Base-by-base conservation (phyloP, 2,888 invertebrate genomes). In the Erebia epiphron region DNA sequence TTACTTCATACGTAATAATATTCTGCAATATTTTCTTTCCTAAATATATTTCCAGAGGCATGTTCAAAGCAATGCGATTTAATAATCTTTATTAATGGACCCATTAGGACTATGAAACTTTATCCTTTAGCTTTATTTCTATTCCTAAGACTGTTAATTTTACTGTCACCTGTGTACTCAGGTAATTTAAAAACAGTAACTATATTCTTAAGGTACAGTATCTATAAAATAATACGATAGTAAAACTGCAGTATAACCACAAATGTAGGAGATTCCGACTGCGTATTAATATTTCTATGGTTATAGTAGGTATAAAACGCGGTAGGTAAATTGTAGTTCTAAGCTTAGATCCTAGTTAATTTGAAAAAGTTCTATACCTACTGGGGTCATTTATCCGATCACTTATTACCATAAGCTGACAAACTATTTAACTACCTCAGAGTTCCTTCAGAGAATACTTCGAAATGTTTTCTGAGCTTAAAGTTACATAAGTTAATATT, bases 251-350 rank as follows among this genome's bases (percentile, higher is more conserved):
- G 49, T 21, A 62, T 49, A 14, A 26, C 21, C 62, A 14, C 13
- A 21, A 46, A 62, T 49, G 14, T 49, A 8, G 13, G 8, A 62
- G 21, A 49, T 49, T 62, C 49, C 26, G 46, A 18, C 2, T 46
- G 26, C 13, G 13, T 21, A 49, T 62, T 46, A 8, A 49, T 21
- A 13, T 21, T 62, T 62, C 46, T 21, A 49, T 26, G 49, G 21
- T 49, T 21, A 21, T 46, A 10, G 21, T 49, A 14, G 49, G 49
- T 49, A 62, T 62, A 21, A 62, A 62, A 49, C 14, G 62, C 21
- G 46, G 62, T 62, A 62, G 49, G 49, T 62, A 49, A 62, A 16
- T 43, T 46, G 61, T 18, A 54, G 18, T 54, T 8, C 54, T 54
- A 54, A 10, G 9, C 18, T 54, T 16, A 2, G 18, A 18, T 43